Percentiles rank a stretch among this genome's conserved stretches.
Conservation (phyloP, 2,888 invertebrate species). For the Agonopterix arenella region DNA sequence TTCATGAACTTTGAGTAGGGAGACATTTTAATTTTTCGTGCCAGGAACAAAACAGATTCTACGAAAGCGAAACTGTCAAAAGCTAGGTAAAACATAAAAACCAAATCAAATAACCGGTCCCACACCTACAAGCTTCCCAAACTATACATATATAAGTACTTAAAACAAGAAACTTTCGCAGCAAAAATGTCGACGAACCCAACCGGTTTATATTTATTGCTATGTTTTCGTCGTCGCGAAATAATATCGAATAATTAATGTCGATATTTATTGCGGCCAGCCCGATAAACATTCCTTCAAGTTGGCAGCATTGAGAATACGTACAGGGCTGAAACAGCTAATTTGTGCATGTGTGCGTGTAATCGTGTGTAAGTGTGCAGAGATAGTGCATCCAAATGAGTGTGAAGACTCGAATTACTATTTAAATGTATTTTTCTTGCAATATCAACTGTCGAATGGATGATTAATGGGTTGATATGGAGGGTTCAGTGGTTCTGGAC, state of each 20-base stretch:
- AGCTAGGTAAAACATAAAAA: no score
- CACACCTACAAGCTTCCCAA: conserved; percentile 10
- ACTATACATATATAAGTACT: no score
- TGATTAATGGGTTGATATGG: conserved; percentile 25
- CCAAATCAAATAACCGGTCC: background rate
- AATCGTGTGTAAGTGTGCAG: conserved; percentile 4
- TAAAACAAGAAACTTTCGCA: conserved; percentile 13
- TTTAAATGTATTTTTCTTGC: conserved; percentile 33
- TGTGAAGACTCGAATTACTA: conserved; percentile 33
- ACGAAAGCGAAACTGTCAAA: no score
- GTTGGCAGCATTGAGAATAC: conserved; percentile 11
- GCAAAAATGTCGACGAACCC: conserved; percentile 31
- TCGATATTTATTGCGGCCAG: conserved; percentile 33
- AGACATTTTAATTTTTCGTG: no score
- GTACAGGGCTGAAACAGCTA: background rate
- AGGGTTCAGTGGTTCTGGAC: conserved; percentile 18
- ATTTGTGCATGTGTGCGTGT: conserved; percentile 7
- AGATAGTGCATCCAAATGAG: conserved; percentile 20
- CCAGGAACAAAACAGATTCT: no score
- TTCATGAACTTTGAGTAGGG: no score
- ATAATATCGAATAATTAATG: conserved; percentile 47
- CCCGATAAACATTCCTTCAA: conserved; percentile 31
- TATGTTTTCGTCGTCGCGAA: conserved; percentile 31
- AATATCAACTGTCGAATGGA: conserved; percentile 20
- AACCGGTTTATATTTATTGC: conserved; percentile 16